Evolutionary conservation across 2,797 vertebrate species (phyloP).

Genomic region (Limnodromus scolopaceus): DNA sequence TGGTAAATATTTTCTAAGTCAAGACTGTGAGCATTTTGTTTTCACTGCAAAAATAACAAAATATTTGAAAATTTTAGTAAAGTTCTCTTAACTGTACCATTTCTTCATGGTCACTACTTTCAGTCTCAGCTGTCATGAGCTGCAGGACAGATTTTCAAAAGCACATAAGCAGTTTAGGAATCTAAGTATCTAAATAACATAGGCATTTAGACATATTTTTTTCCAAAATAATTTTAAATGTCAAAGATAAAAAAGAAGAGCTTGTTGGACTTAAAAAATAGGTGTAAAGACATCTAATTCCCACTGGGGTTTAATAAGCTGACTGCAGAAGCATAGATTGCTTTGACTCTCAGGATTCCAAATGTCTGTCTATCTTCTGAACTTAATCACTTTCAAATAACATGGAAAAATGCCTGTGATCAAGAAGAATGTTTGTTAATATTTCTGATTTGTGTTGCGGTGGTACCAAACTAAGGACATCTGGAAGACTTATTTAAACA

Average conservation of each 20-base stretch:
- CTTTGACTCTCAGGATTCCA: background rate
- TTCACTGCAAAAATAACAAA: background rate
- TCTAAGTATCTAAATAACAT: background rate
- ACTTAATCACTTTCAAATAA: background rate
- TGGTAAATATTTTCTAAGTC: background rate
- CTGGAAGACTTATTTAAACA: background rate
- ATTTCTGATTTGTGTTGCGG: background rate
- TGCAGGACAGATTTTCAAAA: background rate
- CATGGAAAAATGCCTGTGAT: background rate
- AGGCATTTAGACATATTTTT: rapidly evolving
- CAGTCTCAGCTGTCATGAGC: background rate
- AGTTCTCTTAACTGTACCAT: background rate
- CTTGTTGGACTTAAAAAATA: background rate
- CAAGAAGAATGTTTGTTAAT: background rate
- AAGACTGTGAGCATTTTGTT: background rate
- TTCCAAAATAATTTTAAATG: background rate
- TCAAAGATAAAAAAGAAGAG: background rate
- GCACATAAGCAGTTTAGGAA: background rate
- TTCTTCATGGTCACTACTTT: background rate
- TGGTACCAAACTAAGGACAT: background rate
- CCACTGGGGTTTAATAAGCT: background rate
- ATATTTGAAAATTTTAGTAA: background rate
- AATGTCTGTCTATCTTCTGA: background rate
- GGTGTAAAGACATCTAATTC: background rate
- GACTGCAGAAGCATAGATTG: background rate